phyloP scores from a whole-genome alignment of 2,113 vertebrate species.

The Zapus hudsonius region DNA sequence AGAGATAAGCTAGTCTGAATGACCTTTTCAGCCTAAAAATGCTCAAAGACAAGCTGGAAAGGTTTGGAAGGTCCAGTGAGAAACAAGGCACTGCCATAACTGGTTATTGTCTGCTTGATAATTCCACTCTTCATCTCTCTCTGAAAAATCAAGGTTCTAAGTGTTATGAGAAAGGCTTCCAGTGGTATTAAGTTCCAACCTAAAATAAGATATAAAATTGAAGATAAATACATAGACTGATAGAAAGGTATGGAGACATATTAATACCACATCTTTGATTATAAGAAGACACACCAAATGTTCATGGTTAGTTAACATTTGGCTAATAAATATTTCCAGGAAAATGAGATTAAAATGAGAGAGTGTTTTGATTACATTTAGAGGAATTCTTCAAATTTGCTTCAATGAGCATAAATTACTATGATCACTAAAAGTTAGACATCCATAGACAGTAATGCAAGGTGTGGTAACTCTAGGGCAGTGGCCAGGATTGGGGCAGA shows the following conservation, averaged over 20 bases:
- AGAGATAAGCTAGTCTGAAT: constrained; percentile 39
- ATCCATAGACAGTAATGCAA: background rate
- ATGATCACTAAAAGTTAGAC: background rate
- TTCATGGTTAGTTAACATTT: background rate
- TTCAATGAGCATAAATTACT: background rate
- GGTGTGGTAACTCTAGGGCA: background rate
- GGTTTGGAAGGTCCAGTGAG: background rate
- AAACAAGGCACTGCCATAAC: background rate
- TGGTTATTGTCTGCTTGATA: background rate
- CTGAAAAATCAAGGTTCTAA: constrained; percentile 44
- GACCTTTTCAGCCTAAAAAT: constrained; percentile 44
- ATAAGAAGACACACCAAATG: background rate
- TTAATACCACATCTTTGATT: constrained; percentile 15
- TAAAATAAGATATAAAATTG: constrained; percentile 30
- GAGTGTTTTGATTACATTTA: constrained; percentile 24
- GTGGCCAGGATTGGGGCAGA: accelerated
- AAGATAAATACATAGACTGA: background rate
- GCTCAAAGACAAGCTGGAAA: constrained; percentile 39
- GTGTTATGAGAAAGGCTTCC: background rate
- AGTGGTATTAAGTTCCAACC: background rate
- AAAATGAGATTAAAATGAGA: constrained; percentile 1
- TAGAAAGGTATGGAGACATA: background rate
- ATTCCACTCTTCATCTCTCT: background rate
- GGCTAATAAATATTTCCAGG: background rate
- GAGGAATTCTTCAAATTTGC: constrained; percentile 14